These are phyloP conservation scores for Drosophila limbata DNA, from an alignment of 2,888 invertebrate genomes.

Conservation along the genomic window DNA sequence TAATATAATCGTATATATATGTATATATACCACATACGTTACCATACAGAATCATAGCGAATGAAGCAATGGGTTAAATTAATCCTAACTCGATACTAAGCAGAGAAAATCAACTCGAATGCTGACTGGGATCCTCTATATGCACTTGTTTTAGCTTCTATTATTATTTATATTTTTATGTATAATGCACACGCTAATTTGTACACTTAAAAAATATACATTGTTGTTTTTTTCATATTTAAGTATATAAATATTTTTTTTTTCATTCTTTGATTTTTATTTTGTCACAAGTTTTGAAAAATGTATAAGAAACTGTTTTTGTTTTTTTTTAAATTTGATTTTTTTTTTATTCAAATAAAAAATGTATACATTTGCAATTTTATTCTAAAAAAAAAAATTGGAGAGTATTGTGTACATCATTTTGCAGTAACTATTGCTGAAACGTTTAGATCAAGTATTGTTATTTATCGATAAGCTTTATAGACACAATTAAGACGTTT, in stretches of 20 bases:
- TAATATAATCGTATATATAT: slow-evolving; percentile 36
- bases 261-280: neutral
- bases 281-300: slow-evolving; percentile 25
- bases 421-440: slow-evolving; percentile 5
- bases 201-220: slow-evolving; percentile 55
- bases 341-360: slow-evolving; percentile 24
- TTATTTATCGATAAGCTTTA: slow-evolving; percentile 3
- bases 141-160: slow-evolving; percentile 7
- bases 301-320: slow-evolving; percentile 33
- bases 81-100: slow-evolving; percentile 19
- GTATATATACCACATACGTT: slow-evolving; percentile 13
- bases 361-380: neutral
- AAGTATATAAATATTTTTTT: slow-evolving; percentile 13
- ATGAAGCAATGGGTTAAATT: slow-evolving; percentile 20
- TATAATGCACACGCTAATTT: slow-evolving; percentile 48
- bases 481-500: slow-evolving; percentile 3
- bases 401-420: slow-evolving; percentile 3
- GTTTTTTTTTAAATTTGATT: slow-evolving; percentile 3
- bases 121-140: slow-evolving; percentile 7
- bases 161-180: slow-evolving; percentile 16
- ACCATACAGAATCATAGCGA: slow-evolving; percentile 35
- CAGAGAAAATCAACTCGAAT: slow-evolving; percentile 29
- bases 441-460: slow-evolving; percentile 2
- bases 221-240: slow-evolving; percentile 16
- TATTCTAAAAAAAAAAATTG: neutral